These are phyloP conservation scores for Odontophorus gujanensis DNA, from an alignment of 2,113 vertebrate species.

Conservation along the genomic window DNA sequence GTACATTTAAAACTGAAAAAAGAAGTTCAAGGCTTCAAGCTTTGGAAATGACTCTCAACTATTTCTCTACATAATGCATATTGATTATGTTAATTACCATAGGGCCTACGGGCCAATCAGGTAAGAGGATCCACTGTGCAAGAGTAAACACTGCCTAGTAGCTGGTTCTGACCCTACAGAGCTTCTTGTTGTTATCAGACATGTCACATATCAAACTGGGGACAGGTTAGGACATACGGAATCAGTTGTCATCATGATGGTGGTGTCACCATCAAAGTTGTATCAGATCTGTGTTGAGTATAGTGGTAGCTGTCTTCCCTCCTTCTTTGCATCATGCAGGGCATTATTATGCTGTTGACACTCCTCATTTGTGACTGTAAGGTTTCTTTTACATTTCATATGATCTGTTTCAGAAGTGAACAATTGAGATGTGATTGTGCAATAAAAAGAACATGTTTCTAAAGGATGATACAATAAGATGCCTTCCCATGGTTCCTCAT, in stretches of 20 bases:
- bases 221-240: rapidly evolving
- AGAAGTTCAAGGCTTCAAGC: not conserved
- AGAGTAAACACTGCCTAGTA: not conserved
- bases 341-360: not conserved
- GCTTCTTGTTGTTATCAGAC: not conserved
- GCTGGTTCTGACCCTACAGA: not conserved
- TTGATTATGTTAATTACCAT: not conserved
- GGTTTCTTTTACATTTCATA: not conserved
- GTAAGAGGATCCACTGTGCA: not conserved
- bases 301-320: not conserved
- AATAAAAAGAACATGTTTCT: not conserved
- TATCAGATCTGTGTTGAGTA: not conserved
- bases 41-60: not conserved
- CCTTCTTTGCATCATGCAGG: not conserved
- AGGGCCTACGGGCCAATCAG: not conserved
- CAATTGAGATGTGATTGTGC: not conserved
- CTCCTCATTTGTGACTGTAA: not conserved
- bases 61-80: not conserved
- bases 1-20: not conserved
- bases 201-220: not conserved
- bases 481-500: not conserved
- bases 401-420: not conserved
- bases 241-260: rapidly evolving
- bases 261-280: not conserved
- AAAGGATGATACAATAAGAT: not conserved